A percentile compares a stretch with the other conserved stretches of the same genome.
Evolutionary conservation across 2,797 vertebrate genomes (phyloP).

Genomic region (Alca torda): DNA sequence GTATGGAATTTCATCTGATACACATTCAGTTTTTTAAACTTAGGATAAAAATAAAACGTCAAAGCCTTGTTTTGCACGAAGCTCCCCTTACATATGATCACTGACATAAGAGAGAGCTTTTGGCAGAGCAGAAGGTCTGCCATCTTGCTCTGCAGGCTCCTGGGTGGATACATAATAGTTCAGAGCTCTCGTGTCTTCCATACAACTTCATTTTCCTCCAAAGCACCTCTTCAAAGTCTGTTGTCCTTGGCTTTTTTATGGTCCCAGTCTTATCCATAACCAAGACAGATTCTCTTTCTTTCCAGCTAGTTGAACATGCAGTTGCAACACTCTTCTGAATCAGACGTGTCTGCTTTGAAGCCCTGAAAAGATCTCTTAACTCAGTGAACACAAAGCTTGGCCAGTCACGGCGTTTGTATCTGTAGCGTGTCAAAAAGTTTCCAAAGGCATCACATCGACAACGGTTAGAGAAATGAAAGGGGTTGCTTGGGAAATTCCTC

Average conservation of each 20-base stretch:
- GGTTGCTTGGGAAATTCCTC: background rate
- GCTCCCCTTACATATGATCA: background rate
- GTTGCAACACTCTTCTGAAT: background rate
- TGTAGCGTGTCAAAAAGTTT: background rate
- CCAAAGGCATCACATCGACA: background rate
- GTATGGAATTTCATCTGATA: background rate
- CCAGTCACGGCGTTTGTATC: background rate
- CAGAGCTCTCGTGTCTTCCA: background rate
- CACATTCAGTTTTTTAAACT: background rate
- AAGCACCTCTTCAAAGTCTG: background rate
- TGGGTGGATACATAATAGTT: background rate
- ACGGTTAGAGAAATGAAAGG: background rate
- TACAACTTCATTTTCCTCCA: background rate
- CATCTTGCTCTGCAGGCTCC: background rate
- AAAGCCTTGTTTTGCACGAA: background rate
- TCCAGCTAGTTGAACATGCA: background rate
- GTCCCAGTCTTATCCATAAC: background rate
- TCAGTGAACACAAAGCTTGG: background rate
- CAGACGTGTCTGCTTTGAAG: constrained; percentile 16
- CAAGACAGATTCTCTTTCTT: background rate
- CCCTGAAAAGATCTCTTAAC: background rate
- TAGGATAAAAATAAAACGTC: background rate
- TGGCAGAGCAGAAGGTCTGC: background rate
- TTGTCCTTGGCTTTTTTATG: background rate
- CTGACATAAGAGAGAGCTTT: background rate